phyloP scores from a whole-genome alignment of 2,888 invertebrate species.

The Pristionchus exspectatus region DNA sequence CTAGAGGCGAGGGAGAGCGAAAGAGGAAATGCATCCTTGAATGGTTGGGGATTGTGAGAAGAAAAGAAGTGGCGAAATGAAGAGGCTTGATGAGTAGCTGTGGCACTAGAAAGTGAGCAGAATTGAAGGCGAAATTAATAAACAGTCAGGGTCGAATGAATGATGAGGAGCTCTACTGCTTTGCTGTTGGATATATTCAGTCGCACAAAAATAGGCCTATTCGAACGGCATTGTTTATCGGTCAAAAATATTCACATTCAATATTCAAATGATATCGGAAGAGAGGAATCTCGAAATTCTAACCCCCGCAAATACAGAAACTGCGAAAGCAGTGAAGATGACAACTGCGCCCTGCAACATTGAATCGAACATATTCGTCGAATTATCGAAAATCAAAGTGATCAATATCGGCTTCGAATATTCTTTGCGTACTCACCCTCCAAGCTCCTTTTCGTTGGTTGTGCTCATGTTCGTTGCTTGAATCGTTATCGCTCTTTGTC shows the following conservation, averaged over 20 bases:
- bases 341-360: not conserved
- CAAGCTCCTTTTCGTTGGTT: not conserved
- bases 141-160: not conserved
- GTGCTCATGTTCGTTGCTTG: not conserved
- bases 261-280: not conserved
- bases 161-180: too few relatives aligned
- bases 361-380: not conserved
- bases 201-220: too few relatives aligned
- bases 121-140: constrained; percentile 41
- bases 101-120: constrained; percentile 37
- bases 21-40: constrained; percentile 25
- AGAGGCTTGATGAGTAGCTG: constrained; percentile 45
- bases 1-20: constrained; percentile 12
- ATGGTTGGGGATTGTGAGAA: not conserved
- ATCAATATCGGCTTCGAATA: not conserved
- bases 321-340: not conserved
- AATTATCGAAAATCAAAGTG: not conserved
- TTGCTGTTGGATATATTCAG: not conserved
- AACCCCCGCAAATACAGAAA: not conserved
- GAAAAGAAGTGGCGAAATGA: constrained; percentile 38
- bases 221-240: not conserved
- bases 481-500: not conserved
- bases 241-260: not conserved
- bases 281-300: not conserved
- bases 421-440: not conserved